A percentile compares a stretch with the other conserved stretches of the same genome.
Conservation (phyloP, 2,797 vertebrate species). For the Fistularia commersonii region DNA sequence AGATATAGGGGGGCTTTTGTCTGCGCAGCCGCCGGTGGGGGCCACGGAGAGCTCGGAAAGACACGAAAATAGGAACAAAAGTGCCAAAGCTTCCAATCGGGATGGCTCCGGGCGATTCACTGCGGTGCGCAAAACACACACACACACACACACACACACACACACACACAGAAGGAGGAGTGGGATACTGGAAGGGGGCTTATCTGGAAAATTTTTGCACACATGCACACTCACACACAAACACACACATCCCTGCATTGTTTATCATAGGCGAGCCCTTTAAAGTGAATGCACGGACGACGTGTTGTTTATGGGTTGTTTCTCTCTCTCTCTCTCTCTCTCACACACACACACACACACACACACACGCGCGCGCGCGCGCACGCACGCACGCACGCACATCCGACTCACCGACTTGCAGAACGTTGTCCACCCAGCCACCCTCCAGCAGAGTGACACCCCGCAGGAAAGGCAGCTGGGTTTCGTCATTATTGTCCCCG, state of each 20-base stretch:
- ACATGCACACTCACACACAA: too few relatives aligned
- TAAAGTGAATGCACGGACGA: constrained; percentile 43
- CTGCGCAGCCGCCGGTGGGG: constrained; percentile 68
- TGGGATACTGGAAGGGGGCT: constrained; percentile 67
- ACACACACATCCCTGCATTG: constrained; percentile 67
- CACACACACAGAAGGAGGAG: constrained; percentile 69
- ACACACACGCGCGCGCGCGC: too few relatives aligned
- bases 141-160: too few relatives aligned
- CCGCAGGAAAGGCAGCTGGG: constrained; percentile 91
- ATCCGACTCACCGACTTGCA: constrained; percentile 99
- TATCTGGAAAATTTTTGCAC: constrained; percentile 64
- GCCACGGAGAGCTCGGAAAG: constrained; percentile 80
- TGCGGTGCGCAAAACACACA: constrained; percentile 74
- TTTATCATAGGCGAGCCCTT: constrained; percentile 51
- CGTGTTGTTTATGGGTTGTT: neutral
- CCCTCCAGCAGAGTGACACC: constrained; percentile 93
- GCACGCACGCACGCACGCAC: too few relatives aligned
- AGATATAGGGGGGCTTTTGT: constrained; percentile 91
- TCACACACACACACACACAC: too few relatives aligned
- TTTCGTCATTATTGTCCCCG: constrained; percentile 85
- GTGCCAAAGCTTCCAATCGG: constrained; percentile 79
- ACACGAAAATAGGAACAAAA: constrained; percentile 91
- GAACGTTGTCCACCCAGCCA: constrained; percentile 96
- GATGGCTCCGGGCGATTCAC: constrained; percentile 78
- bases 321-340: neutral